Evolutionary conservation across 2,113 vertebrate species (phyloP).

Genomic region (Jacana jacana): DNA sequence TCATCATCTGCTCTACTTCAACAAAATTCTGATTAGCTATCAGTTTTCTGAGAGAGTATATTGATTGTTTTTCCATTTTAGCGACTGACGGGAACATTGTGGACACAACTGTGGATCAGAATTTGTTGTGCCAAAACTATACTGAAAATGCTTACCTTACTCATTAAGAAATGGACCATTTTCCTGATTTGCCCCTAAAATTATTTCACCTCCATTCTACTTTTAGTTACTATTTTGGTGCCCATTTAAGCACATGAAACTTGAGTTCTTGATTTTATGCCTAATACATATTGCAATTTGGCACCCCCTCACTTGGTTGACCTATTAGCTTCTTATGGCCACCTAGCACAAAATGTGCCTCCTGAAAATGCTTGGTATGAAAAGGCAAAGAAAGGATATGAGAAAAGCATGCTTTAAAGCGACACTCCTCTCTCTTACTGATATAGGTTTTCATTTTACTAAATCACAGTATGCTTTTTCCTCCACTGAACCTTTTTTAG

Average conservation of each 20-base stretch:
- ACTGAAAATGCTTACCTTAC: neutral
- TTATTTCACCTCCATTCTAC: neutral
- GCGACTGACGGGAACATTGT: neutral
- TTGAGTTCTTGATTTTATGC: neutral
- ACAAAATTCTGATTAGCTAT: neutral
- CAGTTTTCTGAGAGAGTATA: neutral
- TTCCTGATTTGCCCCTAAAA: neutral
- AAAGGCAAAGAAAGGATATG: neutral
- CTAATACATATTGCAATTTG: neutral
- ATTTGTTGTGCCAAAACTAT: neutral
- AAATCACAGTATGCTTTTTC: neutral
- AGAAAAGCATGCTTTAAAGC: neutral
- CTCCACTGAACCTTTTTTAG: neutral
- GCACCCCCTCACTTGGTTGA: neutral
- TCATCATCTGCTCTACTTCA: neutral
- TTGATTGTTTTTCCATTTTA: neutral
- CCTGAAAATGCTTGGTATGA: neutral
- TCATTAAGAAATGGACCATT: neutral
- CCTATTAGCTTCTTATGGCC: neutral
- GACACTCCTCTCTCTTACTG: neutral
- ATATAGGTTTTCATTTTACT: neutral
- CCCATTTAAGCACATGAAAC: neutral
- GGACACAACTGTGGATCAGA: neutral
- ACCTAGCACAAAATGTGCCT: neutral
- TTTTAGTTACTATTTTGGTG: neutral